Conservation (phyloP, 2,797 vertebrate species). For the Pristis pectinata region DNA sequence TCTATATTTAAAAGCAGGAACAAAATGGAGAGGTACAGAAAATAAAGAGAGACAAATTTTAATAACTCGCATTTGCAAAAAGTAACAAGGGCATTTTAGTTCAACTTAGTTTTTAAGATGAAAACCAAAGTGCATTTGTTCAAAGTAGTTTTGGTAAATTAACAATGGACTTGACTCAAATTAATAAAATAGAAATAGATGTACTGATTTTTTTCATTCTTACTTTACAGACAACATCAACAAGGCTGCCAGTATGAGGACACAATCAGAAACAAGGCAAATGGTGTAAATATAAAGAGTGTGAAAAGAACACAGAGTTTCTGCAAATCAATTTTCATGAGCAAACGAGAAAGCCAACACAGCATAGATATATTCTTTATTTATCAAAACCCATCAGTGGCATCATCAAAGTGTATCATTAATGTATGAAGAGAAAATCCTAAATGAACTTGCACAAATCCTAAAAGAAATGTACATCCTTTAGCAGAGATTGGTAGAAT, state of each 20-base stretch:
- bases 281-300: conserved; percentile 49
- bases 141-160: neutral
- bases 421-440: neutral
- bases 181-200: neutral
- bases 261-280: conserved; percentile 45
- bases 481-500: neutral
- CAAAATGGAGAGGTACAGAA: neutral
- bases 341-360: conserved; percentile 48
- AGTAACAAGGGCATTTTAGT: neutral
- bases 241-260: conserved; percentile 56
- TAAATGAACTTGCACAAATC: neutral
- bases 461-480: neutral
- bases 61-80: neutral
- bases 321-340: conserved; percentile 53
- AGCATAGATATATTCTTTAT: conserved; percentile 62
- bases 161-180: neutral
- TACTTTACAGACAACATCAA: conserved; percentile 51
- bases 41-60: neutral
- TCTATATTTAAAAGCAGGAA: no score
- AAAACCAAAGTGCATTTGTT: neutral
- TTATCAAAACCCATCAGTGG: conserved; percentile 60
- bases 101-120: neutral
- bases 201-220: conserved; percentile 38
- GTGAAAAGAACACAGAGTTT: conserved; percentile 57
- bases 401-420: conserved; percentile 50